These are phyloP conservation scores for Trachelipus rathkii DNA, from an alignment of 1,140 invertebrate genomes.

Conservation along the genomic window DNA sequence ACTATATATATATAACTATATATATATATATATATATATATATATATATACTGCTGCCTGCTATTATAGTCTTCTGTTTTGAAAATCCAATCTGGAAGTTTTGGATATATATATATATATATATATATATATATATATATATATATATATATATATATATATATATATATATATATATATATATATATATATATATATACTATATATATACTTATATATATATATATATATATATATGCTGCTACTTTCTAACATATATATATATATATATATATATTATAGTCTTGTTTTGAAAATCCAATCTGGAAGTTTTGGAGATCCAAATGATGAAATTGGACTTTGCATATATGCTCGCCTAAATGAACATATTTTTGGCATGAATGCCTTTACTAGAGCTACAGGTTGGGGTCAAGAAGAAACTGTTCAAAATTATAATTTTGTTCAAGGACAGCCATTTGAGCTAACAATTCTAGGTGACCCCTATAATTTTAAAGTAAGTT, in stretches of 20 bases:
- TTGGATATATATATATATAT: conserved; percentile 14
- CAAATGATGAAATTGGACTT: conserved; percentile 40
- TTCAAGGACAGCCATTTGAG: conserved; percentile 35
- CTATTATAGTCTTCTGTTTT: conserved; percentile 28
- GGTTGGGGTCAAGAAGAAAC: conserved; percentile 40
- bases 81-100: conserved; percentile 39
- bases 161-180: conserved; percentile 22
- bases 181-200: conserved; percentile 17
- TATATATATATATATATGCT: conserved; percentile 22
- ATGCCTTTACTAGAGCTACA: conserved; percentile 36
- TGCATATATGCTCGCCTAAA: conserved; percentile 39
- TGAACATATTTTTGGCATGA: conserved; percentile 36
- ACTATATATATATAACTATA: no score
- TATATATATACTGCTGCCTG: no score
- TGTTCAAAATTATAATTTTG: conserved; percentile 19
- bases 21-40: no score
- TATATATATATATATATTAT: conserved; percentile 22
- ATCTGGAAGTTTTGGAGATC: conserved; percentile 39
- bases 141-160: conserved; percentile 4
- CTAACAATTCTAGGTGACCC: conserved; percentile 39
- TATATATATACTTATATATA: background rate
- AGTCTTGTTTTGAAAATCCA: conserved; percentile 40
- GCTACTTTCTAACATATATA: no score
- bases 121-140: no score
- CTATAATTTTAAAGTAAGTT: conserved; percentile 33